Evolutionary conservation across 1,140 invertebrate genomes (phyloP), one percentile per base, ranked within the genome.

Genomic region (Micrasema longulum): DNA sequence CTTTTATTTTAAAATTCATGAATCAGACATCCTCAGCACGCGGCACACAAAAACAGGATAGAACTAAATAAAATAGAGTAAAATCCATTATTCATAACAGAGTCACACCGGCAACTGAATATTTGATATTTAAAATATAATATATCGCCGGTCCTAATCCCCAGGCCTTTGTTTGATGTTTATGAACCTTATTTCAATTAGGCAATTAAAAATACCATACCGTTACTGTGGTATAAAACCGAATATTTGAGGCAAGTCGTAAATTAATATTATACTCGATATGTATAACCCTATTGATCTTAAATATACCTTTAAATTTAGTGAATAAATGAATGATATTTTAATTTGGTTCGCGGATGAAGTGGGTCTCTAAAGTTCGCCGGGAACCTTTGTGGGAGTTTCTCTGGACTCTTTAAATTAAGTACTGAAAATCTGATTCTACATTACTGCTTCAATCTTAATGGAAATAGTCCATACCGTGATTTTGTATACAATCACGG

Each of bases 1-100:
- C 10, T 66, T 66, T 52, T 66, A 47, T 66, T 66, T 66, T 52
- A 66, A 66, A 66, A 66, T 66, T 66, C 63, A 66, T 66, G 63
- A 36, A 66, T 66, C 63, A 52, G 60, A 63, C 43, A 47, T 47
- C 60, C 60, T 31, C 60, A 16, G 38, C 38, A 35, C 43, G 60
- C 41, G 60, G 43, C 41, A 63, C 57, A 35, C 57, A n/a, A 11
- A 36, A 2, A 36, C 20, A 52, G 31, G 35, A 66, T 12, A 38
- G 63, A 38, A 52, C n/a, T 50, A 66, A 66, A 50, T 36, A 36
- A 50, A 65, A 52, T 47, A 52, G 45, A 31, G 23, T 31, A 50
- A 66, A 66, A 66, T 66, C 45, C 63, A 66, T 66, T 66, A 66
- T 66, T 66, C 63, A 66, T 66, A 10, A 66, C 63, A 18, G 14